Conservation (phyloP, 64 coral and sea anemone genomes). For the Actinia tenebrosa region DNA sequence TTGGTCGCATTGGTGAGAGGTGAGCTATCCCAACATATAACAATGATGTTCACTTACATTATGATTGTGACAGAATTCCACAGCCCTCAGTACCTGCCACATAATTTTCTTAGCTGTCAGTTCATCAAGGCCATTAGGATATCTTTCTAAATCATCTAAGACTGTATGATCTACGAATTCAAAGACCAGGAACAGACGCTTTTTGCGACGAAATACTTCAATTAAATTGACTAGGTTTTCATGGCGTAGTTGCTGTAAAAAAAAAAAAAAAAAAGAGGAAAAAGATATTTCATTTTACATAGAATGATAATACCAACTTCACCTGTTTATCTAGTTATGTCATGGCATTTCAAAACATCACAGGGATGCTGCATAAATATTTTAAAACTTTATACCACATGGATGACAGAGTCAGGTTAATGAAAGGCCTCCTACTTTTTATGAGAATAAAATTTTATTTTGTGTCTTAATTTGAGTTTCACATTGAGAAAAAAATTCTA, state of each 20-base stretch:
- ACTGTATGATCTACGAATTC: slow-evolving; percentile 99
- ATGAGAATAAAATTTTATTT: too few relatives aligned
- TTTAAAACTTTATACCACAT: too few relatives aligned
- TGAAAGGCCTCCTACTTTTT: too few relatives aligned
- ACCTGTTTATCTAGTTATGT: too few relatives aligned
- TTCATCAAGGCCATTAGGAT: slow-evolving; percentile 96
- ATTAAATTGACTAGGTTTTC: slow-evolving; percentile 96
- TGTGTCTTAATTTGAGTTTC: too few relatives aligned
- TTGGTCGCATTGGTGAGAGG: too few relatives aligned
- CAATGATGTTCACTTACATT: slow-evolving; percentile 67
- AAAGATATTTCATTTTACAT: neutral
- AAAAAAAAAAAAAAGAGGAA: neutral
- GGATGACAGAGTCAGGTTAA: too few relatives aligned
- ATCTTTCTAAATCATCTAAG: slow-evolving; percentile 92
- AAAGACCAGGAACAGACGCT: slow-evolving; percentile 95
- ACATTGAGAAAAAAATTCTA: too few relatives aligned
- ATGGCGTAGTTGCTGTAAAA: slow-evolving; percentile 89
- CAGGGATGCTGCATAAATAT: too few relatives aligned
- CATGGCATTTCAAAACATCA: too few relatives aligned
- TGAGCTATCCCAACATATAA: too few relatives aligned
- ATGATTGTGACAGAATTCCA: slow-evolving; percentile 94
- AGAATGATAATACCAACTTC: too few relatives aligned
- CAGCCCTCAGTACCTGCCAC: slow-evolving; percentile 90
- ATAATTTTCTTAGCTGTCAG: slow-evolving; percentile 73
- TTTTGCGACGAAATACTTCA: slow-evolving; percentile 95